Conservation (phyloP, 2,888 invertebrate species). For the Mamestra brassicae region DNA sequence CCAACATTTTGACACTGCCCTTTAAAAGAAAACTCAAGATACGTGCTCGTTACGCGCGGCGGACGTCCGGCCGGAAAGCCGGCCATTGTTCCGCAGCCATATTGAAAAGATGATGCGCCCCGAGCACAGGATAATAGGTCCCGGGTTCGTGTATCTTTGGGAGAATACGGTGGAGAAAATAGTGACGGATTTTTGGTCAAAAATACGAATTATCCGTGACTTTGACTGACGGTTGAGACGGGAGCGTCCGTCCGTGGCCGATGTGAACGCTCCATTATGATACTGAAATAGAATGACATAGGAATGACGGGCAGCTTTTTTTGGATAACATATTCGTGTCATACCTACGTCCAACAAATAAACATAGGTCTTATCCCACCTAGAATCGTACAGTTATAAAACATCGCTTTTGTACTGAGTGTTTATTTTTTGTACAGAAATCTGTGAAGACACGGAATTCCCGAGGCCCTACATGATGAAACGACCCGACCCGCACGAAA, state of each 20-base stretch:
- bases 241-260: slow-evolving; percentile 36
- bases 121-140: slow-evolving; percentile 80
- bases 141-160: slow-evolving; percentile 67
- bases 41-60: slow-evolving; percentile 82
- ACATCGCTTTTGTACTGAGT: neutral
- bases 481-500: slow-evolving; percentile 87
- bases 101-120: slow-evolving; percentile 88
- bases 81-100: slow-evolving; percentile 84
- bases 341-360: slow-evolving; percentile 26
- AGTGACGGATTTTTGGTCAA: slow-evolving; percentile 70
- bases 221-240: slow-evolving; percentile 58
- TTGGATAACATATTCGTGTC: slow-evolving; percentile 7
- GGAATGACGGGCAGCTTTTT: slow-evolving; percentile 38
- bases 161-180: slow-evolving; percentile 72
- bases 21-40: slow-evolving; percentile 78
- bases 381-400: slow-evolving; percentile 6
- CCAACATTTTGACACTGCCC: slow-evolving; percentile 55
- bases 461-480: slow-evolving; percentile 89
- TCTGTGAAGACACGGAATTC: slow-evolving; percentile 87
- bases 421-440: slow-evolving; percentile 77
- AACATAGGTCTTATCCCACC: slow-evolving; percentile 3
- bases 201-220: slow-evolving; percentile 62
- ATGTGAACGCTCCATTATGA: slow-evolving; percentile 41
- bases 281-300: slow-evolving; percentile 39
- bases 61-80: slow-evolving; percentile 85